Percentiles rank a stretch among this genome's conserved stretches.
Evolutionary conservation across 2,113 vertebrate genomes (phyloP).

Genomic region (Pimephales promelas): DNA sequence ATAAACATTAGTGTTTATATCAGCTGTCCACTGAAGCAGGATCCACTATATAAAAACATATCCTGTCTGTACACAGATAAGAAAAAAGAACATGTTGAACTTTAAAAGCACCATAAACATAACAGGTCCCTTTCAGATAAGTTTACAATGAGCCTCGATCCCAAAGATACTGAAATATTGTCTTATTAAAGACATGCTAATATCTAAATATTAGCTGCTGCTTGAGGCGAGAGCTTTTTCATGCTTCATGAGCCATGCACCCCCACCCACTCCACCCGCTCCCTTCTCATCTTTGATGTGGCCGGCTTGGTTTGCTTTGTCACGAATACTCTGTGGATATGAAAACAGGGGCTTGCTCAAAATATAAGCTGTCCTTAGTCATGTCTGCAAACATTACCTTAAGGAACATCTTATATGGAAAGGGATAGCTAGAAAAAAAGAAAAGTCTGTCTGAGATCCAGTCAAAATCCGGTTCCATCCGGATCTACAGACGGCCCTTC

Average conservation of each 20-base stretch:
- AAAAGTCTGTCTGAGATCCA: not conserved
- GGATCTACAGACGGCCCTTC: not conserved
- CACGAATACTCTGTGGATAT: constrained; percentile 17
- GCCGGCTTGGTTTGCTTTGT: constrained; percentile 24
- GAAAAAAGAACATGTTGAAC: not conserved
- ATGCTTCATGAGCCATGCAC: constrained; percentile 1
- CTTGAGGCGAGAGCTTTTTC: not conserved
- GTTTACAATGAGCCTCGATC: not conserved
- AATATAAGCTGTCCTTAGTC: constrained; percentile 4
- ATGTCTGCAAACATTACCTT: constrained; percentile 16
- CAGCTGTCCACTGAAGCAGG: constrained; percentile 36
- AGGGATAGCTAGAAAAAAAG: not conserved
- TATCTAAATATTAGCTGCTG: not conserved
- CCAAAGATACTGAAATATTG: not conserved
- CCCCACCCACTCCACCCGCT: not conserved
- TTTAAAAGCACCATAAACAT: constrained; percentile 34
- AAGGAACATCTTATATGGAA: not conserved
- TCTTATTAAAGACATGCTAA: constrained; percentile 1
- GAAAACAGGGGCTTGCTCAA: constrained; percentile 7
- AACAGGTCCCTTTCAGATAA: constrained; percentile 3
- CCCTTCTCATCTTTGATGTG: not conserved
- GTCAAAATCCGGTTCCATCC: constrained; percentile 12
- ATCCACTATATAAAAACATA: constrained; percentile 40
- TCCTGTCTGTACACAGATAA: constrained; percentile 38
- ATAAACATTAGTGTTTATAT: constrained; percentile 44